A percentile compares a stretch with the other conserved stretches of the same genome.
These are phyloP conservation scores for Uromys caudimaculatus DNA, from an alignment of 2,797 vertebrate species.

Conservation along the genomic window DNA sequence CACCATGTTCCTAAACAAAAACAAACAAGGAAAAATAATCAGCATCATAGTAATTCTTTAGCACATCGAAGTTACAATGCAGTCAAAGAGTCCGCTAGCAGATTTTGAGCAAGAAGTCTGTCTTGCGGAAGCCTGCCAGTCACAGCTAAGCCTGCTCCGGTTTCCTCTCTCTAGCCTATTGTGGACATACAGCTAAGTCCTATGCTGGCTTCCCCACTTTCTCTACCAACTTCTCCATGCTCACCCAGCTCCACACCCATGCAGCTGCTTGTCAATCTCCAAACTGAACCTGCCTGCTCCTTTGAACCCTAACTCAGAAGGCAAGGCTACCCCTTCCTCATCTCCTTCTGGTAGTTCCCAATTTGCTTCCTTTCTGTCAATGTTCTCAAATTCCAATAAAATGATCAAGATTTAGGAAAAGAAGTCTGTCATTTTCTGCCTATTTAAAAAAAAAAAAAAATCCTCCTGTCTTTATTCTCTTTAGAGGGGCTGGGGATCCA, in stretches of 20 bases:
- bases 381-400: not conserved
- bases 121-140: not conserved
- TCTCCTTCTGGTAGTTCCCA: not conserved
- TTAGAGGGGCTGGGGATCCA: not conserved
- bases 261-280: not conserved
- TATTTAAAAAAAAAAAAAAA: not conserved
- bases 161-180: not conserved
- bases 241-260: not conserved
- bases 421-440: not conserved
- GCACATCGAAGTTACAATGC: not conserved
- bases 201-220: not conserved
- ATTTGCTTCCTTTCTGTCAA: not conserved
- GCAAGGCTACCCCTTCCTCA: not conserved
- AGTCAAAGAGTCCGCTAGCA: constrained; percentile 13
- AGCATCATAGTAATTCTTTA: constrained; percentile 41
- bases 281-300: not conserved
- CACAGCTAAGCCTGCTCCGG: not conserved
- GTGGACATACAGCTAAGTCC: not conserved
- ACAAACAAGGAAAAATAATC: constrained; percentile 60
- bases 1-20: constrained; percentile 93
- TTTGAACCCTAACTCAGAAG: not conserved
- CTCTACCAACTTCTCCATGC: not conserved
- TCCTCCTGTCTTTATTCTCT: not conserved
- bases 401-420: not conserved
- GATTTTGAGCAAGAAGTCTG: not conserved